These are phyloP conservation scores for Lycaon pictus DNA, from an alignment of 2,113 vertebrate genomes.

Conservation along the genomic window DNA sequence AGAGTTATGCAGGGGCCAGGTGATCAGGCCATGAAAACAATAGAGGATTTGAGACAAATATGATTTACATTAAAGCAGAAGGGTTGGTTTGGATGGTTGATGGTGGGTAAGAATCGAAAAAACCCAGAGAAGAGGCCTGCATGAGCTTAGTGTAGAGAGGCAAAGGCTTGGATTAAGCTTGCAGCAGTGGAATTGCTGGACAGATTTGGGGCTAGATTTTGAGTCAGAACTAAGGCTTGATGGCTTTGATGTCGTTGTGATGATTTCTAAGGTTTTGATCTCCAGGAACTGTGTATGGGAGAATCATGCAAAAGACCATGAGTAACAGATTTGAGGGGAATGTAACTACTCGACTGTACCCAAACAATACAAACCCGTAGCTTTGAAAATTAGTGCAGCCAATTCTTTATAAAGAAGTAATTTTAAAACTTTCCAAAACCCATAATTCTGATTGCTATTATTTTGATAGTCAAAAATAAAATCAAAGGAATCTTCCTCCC, in stretches of 20 bases:
- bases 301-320: not conserved
- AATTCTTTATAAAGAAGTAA: conserved; percentile 1
- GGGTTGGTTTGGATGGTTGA: not conserved
- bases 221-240: not conserved
- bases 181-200: not conserved
- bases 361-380: not conserved
- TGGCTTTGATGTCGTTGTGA: not conserved
- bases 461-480: conserved; percentile 28
- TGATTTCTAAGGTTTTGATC: not conserved
- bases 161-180: not conserved
- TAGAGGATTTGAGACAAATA: not conserved
- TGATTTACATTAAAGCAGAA: conserved; percentile 1
- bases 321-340: not conserved
- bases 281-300: not conserved
- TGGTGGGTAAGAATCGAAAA: not conserved
- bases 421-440: not conserved
- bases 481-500: not conserved
- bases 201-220: not conserved
- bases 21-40: not conserved
- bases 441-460: not conserved
- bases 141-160: not conserved
- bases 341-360: not conserved
- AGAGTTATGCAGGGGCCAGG: not conserved
- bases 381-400: not conserved
- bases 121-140: not conserved